These are phyloP conservation scores for Calameuta idolon DNA, from an alignment of 2,888 invertebrate species.

Conservation along the genomic window DNA sequence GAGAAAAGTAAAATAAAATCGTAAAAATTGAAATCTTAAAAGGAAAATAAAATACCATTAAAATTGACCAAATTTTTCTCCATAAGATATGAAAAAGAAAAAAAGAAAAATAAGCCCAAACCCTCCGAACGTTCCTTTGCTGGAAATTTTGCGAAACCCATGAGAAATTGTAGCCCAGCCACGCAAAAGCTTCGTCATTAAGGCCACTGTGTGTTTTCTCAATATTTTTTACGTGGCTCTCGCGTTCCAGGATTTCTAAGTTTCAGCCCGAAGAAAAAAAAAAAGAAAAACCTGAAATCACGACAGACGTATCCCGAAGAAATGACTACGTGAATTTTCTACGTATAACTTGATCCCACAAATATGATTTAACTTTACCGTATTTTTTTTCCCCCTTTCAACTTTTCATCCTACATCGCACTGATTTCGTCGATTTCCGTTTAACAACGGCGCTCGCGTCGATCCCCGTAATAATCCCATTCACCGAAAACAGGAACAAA, in stretches of 20 bases:
- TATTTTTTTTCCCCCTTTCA: background rate
- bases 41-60: slow-evolving; percentile 8
- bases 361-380: background rate
- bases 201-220: background rate
- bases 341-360: background rate
- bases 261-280: background rate
- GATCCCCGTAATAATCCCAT: background rate
- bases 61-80: background rate
- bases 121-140: background rate
- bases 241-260: background rate
- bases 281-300: no score
- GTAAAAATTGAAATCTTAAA: background rate
- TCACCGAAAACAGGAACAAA: background rate
- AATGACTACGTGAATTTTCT: background rate
- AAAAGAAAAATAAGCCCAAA: background rate
- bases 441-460: background rate
- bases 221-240: background rate
- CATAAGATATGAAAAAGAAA: background rate
- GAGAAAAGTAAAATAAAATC: slow-evolving; percentile 4
- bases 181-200: background rate
- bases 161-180: background rate
- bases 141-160: background rate
- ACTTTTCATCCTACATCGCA: background rate
- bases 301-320: background rate
- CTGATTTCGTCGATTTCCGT: background rate